Base-by-base conservation (phyloP, 2,888 invertebrate genomes). In the Netelia melanura region DNA sequence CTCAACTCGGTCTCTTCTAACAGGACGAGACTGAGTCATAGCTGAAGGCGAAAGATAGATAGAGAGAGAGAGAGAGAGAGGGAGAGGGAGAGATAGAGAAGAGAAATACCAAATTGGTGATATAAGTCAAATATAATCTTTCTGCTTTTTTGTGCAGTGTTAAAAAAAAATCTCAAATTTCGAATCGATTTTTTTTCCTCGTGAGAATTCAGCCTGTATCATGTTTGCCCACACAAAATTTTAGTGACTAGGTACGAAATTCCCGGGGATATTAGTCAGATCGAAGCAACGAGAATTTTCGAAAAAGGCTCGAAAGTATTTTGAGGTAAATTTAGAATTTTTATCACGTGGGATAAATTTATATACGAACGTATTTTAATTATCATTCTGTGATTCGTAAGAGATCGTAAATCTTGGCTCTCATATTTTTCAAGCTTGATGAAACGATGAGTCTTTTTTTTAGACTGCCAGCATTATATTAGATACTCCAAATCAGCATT, bases 11-110 rank as follows among this genome's bases (percentile, higher is more conserved):
- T 30, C 6, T 30, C 5, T 30, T 30, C 5, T 5, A 5, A 76
- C 76, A 80, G 76, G 75, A 54, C 11, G 54, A 14, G 58, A 14
- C 48, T 80, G 83, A 80, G 75, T 83, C 83, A 80, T 71, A 64
- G 48, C 67, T 25, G 75, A 80, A 64, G 56, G 68, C 67, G 67
- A 77, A 58, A 77, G 44, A 61, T 58, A 68, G 30, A 30, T 30
- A 30, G 30, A 30, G 3, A 5, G 30, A 30, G 30, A 30, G 5
- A 5, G 6, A 30, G 64, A 65, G 56, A 48, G 25, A 30, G 56
- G 52, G 3, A 25, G 25, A 5, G 30, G 52, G 3, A 25, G 25
- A 5, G 30, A 30, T 3, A 30, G 30, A 30, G 3, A 25, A 25
- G 30, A 75, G 21, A 75, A 11, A 65, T 25, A 65, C 17, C 38